A percentile compares a stretch with the other conserved stretches of the same genome.
These are phyloP conservation scores for Argya squamiceps DNA, from an alignment of 2,797 vertebrate species.

Conservation along the genomic window DNA sequence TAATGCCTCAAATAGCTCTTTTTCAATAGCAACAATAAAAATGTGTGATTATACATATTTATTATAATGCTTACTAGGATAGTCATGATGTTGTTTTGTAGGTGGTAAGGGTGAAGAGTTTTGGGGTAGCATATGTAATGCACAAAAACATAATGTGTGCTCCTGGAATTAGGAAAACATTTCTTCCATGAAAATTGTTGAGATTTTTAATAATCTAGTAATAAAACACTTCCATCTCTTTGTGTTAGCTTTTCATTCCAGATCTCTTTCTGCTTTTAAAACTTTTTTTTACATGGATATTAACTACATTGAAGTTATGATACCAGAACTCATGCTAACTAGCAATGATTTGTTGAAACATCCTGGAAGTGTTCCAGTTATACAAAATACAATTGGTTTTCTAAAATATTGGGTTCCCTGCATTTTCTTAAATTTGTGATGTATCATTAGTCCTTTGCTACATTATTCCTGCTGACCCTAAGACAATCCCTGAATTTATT, in stretches of 20 bases:
- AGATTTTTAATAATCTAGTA: not conserved
- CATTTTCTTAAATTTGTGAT: not conserved
- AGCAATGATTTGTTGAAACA: not conserved
- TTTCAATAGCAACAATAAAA: not conserved
- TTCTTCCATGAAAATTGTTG: not conserved
- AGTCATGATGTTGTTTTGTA: not conserved
- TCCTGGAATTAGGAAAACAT: not conserved
- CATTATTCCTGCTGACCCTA: not conserved
- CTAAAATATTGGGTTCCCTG: not conserved
- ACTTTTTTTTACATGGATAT: not conserved
- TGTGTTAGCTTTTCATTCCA: not conserved
- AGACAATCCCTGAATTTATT: not conserved
- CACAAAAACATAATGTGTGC: not conserved
- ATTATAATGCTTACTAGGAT: not conserved
- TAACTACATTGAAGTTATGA: not conserved
- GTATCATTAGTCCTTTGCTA: not conserved
- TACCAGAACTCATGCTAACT: not conserved
- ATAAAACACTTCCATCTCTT: not conserved
- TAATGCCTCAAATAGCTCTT: not conserved
- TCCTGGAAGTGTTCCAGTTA: not conserved
- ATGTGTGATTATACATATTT: not conserved
- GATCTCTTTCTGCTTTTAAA: not conserved
- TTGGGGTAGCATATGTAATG: not conserved
- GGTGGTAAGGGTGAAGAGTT: not conserved
- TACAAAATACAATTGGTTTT: not conserved